Evolutionary conservation across 92 coral and sea anemone species (phyloP).

Genomic region (Epizoanthus rinbou): DNA sequence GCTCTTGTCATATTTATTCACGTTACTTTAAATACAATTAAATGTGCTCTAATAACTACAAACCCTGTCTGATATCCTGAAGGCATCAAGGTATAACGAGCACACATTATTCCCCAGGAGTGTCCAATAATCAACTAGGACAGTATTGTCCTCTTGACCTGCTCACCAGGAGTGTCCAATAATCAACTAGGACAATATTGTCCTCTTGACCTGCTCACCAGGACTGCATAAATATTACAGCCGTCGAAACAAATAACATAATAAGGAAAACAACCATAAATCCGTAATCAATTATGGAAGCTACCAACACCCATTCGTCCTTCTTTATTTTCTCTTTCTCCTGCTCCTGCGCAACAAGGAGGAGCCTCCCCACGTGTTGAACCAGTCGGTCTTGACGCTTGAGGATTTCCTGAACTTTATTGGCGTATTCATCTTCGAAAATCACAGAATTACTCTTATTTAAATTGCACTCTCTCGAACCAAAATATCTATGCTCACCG

Average conservation of each 20-base stretch:
- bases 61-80: too few relatives aligned
- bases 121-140: too few relatives aligned
- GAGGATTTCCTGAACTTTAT: constrained; percentile 17
- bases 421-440: neutral
- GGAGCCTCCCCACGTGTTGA: constrained; percentile 35
- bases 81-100: too few relatives aligned
- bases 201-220: neutral
- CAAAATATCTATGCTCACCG: neutral
- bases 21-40: too few relatives aligned
- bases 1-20: too few relatives aligned
- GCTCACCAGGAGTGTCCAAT: neutral
- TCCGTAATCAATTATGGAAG: constrained; percentile 75
- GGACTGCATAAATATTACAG: constrained; percentile 62
- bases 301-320: constrained; percentile 81
- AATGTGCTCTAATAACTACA: too few relatives aligned
- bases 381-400: constrained; percentile 34
- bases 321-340: constrained; percentile 61
- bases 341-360: constrained; percentile 50
- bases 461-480: neutral
- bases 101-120: too few relatives aligned
- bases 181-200: too few relatives aligned
- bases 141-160: neutral
- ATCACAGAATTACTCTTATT: neutral
- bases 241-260: constrained; percentile 71
- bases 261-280: constrained; percentile 69